Evolutionary conservation across 2,797 vertebrate species (phyloP).

Genomic region (Crypturellus tataupa): DNA sequence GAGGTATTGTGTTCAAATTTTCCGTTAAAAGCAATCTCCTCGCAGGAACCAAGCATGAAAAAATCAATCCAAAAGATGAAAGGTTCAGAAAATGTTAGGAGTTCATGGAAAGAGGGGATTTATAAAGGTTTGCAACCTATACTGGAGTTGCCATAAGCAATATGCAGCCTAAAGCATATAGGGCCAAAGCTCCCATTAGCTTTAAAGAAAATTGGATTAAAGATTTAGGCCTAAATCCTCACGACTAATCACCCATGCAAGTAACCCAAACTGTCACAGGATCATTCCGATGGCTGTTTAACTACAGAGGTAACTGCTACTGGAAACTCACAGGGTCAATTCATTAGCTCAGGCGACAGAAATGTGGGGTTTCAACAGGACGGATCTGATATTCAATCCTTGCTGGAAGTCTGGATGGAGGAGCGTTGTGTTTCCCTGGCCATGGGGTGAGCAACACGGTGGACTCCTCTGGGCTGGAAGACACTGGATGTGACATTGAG

Average conservation of each 20-base stretch:
- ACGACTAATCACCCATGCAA: background rate
- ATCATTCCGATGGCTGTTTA: background rate
- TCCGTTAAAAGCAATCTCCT: conserved; percentile 23
- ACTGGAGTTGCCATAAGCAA: background rate
- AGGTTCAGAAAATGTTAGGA: background rate
- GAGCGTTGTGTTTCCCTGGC: rapidly evolving
- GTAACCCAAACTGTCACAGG: background rate
- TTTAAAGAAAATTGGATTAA: conserved; percentile 13
- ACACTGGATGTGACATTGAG: background rate
- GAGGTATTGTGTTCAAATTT: conserved; percentile 12
- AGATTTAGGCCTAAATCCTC: background rate
- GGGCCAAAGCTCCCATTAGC: background rate
- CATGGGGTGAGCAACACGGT: rapidly evolving
- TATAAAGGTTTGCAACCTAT: background rate
- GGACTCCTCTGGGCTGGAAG: background rate
- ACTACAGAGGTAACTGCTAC: background rate
- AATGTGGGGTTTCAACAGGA: background rate
- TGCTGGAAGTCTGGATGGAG: background rate
- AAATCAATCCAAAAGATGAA: conserved; percentile 45
- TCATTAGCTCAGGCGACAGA: background rate
- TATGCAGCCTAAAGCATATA: background rate
- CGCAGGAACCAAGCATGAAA: conserved; percentile 1
- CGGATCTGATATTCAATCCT: background rate
- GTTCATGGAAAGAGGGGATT: conserved; percentile 30
- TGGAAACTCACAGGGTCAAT: background rate